Percentiles rank a stretch among this genome's conserved stretches.
Evolutionary conservation across 2,888 invertebrate species (phyloP).

Genomic region (Serrognathus titanus): DNA sequence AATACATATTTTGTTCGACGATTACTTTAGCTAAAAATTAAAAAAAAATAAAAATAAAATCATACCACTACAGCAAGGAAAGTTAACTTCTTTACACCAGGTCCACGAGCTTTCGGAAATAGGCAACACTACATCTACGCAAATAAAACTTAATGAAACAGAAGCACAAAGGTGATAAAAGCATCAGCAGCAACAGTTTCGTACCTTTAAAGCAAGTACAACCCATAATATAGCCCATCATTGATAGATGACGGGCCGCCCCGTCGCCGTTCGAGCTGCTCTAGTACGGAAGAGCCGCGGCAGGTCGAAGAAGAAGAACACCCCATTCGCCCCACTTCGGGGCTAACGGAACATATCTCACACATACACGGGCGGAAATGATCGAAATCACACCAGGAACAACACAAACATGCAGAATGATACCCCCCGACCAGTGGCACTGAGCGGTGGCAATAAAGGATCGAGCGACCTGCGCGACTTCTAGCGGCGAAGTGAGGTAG

Average conservation of each 20-base stretch:
- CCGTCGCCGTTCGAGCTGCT: conserved; percentile 30
- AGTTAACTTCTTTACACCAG: conserved; percentile 14
- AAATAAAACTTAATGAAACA: conserved; percentile 2
- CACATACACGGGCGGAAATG: conserved; percentile 25
- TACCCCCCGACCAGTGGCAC: conserved; percentile 24
- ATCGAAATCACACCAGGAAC: conserved; percentile 6
- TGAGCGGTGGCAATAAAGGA: conserved; percentile 6
- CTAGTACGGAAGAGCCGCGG: conserved; percentile 9
- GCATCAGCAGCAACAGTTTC: too few relatives aligned
- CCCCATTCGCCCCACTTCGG: conserved; percentile 26
- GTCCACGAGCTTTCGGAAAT: conserved; percentile 11
- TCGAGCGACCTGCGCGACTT: conserved; percentile 27
- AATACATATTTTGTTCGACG: too few relatives aligned
- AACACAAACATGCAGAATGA: conserved; percentile 18
- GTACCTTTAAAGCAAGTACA: conserved; percentile 89
- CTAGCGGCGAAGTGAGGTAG: conserved; percentile 47
- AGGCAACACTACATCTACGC: conserved; percentile 16
- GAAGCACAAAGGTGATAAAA: neutral
- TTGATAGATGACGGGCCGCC: conserved; percentile 48
- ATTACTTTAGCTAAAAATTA: too few relatives aligned
- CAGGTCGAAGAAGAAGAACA: conserved; percentile 3
- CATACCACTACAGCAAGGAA: conserved; percentile 16
- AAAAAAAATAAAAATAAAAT: conserved; percentile 8
- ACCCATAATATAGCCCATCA: conserved; percentile 94
- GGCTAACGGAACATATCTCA: conserved; percentile 24